Percentiles rank a stretch among this genome's conserved stretches.
Evolutionary conservation across 2,888 invertebrate genomes (phyloP).

Genomic region (Rhopalosiphum nymphaeae): DNA sequence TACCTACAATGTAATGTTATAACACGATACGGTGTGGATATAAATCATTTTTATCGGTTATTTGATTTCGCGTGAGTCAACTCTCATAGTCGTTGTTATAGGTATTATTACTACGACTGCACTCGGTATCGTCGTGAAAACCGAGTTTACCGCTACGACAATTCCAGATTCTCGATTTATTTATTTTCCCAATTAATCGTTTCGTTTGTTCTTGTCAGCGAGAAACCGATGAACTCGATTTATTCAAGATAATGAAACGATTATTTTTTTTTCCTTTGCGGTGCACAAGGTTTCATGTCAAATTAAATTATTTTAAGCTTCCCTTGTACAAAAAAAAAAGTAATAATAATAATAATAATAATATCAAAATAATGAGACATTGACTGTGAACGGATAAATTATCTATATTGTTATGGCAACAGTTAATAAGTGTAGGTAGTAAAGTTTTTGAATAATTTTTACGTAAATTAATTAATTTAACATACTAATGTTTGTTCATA

Average conservation of each 20-base stretch:
- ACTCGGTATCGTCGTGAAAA: background rate
- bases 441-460: background rate
- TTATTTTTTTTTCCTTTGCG: background rate
- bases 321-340: background rate
- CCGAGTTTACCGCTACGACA: slow-evolving; percentile 37
- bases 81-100: background rate
- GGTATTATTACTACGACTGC: background rate
- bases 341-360: background rate
- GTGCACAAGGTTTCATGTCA: background rate
- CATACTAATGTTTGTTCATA: background rate
- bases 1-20: background rate
- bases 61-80: background rate
- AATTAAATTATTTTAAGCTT: background rate
- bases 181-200: slow-evolving; percentile 46
- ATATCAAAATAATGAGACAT: background rate
- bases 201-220: slow-evolving; percentile 41
- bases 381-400: background rate
- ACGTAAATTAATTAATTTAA: background rate
- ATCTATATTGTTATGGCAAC: background rate
- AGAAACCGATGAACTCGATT: slow-evolving; percentile 20
- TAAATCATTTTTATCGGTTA: slow-evolving; percentile 3
- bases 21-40: background rate
- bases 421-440: background rate
- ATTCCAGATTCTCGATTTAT: slow-evolving; percentile 28
- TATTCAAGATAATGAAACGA: slow-evolving; percentile 9